Evolutionary conservation across 2,888 invertebrate species (phyloP), one percentile per base, ranked within the genome.

Genomic region (Polia nebulosa): DNA sequence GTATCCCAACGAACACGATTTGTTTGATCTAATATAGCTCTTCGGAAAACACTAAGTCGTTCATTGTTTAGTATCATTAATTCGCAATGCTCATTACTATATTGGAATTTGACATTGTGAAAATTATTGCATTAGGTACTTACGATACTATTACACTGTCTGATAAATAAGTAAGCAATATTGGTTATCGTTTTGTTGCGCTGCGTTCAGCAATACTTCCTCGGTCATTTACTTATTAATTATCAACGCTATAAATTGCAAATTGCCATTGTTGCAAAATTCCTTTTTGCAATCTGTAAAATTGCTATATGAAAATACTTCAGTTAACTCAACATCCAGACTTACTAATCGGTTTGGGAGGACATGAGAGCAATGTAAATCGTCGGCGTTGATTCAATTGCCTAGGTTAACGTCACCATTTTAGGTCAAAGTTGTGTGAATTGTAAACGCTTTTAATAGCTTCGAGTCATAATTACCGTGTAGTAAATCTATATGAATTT

Each of bases 171-270:
- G 41, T 67, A 52, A 67, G 49, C 68, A 68, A 73, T 75, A 73
- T 67, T 70, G 66, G 76, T 77, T 75, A 83, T 74, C 65, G 45
- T 72, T 63, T 60, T 66, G 55, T 73, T 64, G 52, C 52, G n/a
- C 39, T 29, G 45, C n/a, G 41, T 74, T 74, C 8, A 17, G 52
- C 51, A 74, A 66, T 53, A 41, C 27, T n/a, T 72, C 17, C 49
- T 29, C 20, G 22, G 36, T 51, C 7, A 29, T 49, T 55, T 58
- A 29, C 32, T 44, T 29, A 49, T 36, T 34, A 34, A n/a, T 47
- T 47, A 32, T 67, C 22, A n/a, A 34, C 9, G 22, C 11, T 22
- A 29, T 39, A 52, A 39, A 11, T 55, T 69, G n/a, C n/a, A 52
- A 39, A 11, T 41, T 61, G 13, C n/a, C 17, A 36, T 27, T 45